phyloP scores from a whole-genome alignment of 2,113 vertebrate genomes.

The Neotoma lepida region DNA sequence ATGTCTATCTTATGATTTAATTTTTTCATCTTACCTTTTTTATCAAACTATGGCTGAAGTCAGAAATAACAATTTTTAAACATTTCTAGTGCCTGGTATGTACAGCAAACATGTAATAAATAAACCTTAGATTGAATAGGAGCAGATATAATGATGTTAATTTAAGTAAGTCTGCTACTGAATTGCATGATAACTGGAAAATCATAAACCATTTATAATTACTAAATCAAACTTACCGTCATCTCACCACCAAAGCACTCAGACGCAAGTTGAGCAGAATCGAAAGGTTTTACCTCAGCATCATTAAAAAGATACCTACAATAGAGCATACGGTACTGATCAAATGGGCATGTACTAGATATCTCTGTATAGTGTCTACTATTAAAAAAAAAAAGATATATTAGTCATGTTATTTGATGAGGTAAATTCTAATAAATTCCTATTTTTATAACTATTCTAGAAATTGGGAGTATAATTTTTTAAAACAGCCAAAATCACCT shows the following conservation, averaged over 20 bases:
- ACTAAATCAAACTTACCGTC: constrained; percentile 89
- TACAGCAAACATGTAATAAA: not conserved
- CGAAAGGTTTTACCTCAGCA: constrained; percentile 98
- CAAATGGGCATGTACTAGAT: not conserved
- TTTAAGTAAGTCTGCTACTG: not conserved
- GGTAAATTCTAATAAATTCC: not conserved
- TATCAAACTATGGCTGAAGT: not conserved
- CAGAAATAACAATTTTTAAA: constrained; percentile 26
- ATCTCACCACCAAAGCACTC: constrained; percentile 99
- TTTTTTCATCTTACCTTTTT: constrained; percentile 26
- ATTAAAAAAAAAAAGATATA: not conserved
- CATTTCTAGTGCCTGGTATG: not conserved
- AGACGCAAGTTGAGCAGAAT: constrained; percentile 97
- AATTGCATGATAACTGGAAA: constrained; percentile 34
- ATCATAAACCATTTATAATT: constrained; percentile 30
- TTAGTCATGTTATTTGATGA: constrained; percentile 6
- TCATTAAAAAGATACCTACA: constrained; percentile 99
- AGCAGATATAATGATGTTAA: constrained; percentile 12
- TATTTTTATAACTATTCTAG: not conserved
- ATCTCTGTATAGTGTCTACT: not conserved
- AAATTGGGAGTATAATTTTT: constrained; percentile 33
- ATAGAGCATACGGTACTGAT: constrained; percentile 40
- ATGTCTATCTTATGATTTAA: constrained; percentile 6
- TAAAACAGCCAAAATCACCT: not conserved
- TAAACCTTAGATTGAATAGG: constrained; percentile 1